Percentiles rank a stretch among this genome's conserved stretches.
These are phyloP conservation scores for Dipus sagitta DNA, from an alignment of 2,797 vertebrate species.

Conservation along the genomic window DNA sequence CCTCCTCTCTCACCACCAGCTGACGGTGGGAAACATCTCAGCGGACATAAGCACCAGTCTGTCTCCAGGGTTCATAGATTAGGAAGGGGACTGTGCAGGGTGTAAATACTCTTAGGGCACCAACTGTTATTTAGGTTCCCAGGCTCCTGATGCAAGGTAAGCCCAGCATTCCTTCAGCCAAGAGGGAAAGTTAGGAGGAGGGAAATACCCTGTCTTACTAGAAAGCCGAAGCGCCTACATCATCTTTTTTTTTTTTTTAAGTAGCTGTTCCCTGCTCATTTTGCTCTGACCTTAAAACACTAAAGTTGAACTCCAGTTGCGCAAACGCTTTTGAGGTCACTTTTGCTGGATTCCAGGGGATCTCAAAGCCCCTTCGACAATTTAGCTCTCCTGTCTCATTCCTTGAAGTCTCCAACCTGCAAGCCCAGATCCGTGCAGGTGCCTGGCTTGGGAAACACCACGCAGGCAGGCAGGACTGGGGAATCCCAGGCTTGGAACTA, in stretches of 20 bases:
- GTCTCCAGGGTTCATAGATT: neutral
- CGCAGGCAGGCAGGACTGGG: neutral
- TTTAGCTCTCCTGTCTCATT: neutral
- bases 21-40: neutral
- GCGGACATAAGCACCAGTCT: constrained; percentile 3
- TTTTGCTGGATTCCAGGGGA: constrained; percentile 36
- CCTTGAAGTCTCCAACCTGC: neutral
- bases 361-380: constrained; percentile 52
- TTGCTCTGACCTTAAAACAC: constrained; percentile 58
- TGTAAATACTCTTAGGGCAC: neutral
- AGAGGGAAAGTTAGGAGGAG: constrained; percentile 56
- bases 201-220: neutral
- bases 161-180: neutral
- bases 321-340: constrained; percentile 12
- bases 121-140: neutral
- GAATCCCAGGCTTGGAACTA: constrained; percentile 12
- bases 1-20: neutral
- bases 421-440: neutral
- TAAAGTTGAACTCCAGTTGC: constrained; percentile 65
- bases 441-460: constrained; percentile 21
- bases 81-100: neutral
- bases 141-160: neutral
- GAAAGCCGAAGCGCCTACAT: constrained; percentile 37
- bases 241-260: neutral
- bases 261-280: neutral